Conservation (phyloP, 1,140 invertebrate species). For the Diorhabda elongata region DNA sequence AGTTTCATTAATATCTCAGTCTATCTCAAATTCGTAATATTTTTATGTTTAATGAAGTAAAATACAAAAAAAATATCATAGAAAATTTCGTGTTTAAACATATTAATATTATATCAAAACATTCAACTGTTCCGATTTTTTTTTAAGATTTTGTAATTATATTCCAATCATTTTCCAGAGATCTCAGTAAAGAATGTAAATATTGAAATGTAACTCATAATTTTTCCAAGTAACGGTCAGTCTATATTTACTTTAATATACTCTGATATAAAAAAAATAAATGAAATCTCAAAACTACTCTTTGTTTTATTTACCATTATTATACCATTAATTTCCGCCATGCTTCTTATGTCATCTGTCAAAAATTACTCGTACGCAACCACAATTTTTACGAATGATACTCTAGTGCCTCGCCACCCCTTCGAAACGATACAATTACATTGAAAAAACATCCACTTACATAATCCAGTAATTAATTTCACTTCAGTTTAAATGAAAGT, state of each 20-base stretch:
- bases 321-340: no score
- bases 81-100: background rate
- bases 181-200: constrained; percentile 43
- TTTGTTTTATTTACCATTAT: background rate
- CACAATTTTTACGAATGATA: no score
- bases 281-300: constrained; percentile 19
- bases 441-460: no score
- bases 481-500: no score
- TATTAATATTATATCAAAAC: constrained; percentile 13
- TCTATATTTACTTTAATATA: constrained; percentile 41
- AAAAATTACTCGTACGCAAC: no score
- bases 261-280: constrained; percentile 38
- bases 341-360: no score
- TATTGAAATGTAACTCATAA: constrained; percentile 31
- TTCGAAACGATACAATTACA: no score
- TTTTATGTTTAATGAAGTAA: constrained; percentile 1
- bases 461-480: no score
- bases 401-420: no score
- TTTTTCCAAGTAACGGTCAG: constrained; percentile 42
- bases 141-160: constrained; percentile 37
- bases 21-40: constrained; percentile 12
- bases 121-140: constrained; percentile 17
- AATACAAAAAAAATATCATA: constrained; percentile 3
- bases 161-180: constrained; percentile 42
- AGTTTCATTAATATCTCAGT: constrained; percentile 5